Evolutionary conservation across 2,113 vertebrate species (phyloP).

Genomic region (Crocuta crocuta): DNA sequence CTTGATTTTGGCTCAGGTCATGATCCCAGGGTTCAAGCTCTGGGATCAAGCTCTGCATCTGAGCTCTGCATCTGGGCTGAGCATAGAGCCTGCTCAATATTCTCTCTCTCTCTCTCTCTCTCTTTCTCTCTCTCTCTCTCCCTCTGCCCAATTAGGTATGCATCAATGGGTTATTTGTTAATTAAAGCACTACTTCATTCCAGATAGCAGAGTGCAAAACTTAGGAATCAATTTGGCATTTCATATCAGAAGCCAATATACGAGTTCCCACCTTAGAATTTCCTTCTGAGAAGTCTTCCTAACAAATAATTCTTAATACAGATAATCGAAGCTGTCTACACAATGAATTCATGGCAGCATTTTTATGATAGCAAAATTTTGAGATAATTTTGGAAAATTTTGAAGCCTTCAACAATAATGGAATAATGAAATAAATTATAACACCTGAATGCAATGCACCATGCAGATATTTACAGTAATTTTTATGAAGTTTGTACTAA

Average conservation of each 20-base stretch:
- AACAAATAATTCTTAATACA: neutral
- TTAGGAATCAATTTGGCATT: constrained; percentile 8
- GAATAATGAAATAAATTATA: neutral
- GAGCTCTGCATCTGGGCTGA: too few species aligned
- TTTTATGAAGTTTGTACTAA: neutral
- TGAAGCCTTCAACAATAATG: neutral
- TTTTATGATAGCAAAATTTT: neutral
- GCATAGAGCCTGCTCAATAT: too few species aligned
- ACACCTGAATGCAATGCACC: neutral
- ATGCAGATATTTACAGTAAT: neutral
- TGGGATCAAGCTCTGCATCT: too few species aligned
- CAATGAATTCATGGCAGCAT: neutral
- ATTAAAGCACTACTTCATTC: neutral
- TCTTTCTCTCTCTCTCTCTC: too few species aligned
- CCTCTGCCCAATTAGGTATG: neutral
- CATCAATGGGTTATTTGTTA: neutral
- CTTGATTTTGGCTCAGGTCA: too few species aligned
- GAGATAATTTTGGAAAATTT: constrained; percentile 9
- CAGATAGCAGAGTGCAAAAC: neutral
- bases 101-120: too few species aligned
- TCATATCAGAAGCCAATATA: neutral
- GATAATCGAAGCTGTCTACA: neutral
- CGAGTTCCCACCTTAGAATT: neutral
- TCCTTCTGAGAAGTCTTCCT: neutral
- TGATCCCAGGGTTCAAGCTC: too few species aligned